Base-by-base conservation (phyloP, 2,888 invertebrate genomes). In the Amphipyra tragopoginis region DNA sequence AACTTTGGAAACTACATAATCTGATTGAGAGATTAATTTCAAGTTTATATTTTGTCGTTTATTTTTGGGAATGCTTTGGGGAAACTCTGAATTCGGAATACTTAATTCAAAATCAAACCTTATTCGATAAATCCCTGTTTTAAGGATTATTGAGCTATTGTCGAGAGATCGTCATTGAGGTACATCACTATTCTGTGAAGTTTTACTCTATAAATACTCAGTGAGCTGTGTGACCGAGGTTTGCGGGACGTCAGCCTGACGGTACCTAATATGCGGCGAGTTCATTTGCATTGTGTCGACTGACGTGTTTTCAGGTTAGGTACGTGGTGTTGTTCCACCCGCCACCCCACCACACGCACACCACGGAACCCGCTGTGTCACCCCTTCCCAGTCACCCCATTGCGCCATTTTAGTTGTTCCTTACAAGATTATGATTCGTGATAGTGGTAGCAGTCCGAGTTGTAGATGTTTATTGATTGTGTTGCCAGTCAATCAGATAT, bases 201-300 rank as follows among this genome's bases (percentile, higher is more conserved):
- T 84, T 87, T 85, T 85, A 91, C 53, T 61, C 89, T 93, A 93
- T 91, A 89, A 92, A 92, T 93, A 92, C 39, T 80, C 81, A 78
- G 80, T 85, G 84, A 83, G 83, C 83, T 79, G 85, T 83, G 83
- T 82, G 82, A 80, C 73, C 80, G 82, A 77, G 81, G 82, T 65
- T 76, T 60, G 79, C 62, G 81, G 74, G 66, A 72, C 70, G 78
- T 80, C 79, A 77, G n/a, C n/a, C n/a, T n/a, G 80, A 76, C 65
- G 81, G 83, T 82, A n/a, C n/a, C n/a, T n/a, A 75, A 80, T 83
- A 83, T 77, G 78, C 75, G 72, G 84, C 52, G 67, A 90, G 89
- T 92, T 90, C 89, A 90, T 92, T 93, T 93, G 91, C 90, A 91
- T 90, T 88, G 84, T 86, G 85, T 79, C 72, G 75, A 72, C 65